These are phyloP conservation scores for Lepus townsendii DNA, from an alignment of 2,797 vertebrate species.

Conservation along the genomic window DNA sequence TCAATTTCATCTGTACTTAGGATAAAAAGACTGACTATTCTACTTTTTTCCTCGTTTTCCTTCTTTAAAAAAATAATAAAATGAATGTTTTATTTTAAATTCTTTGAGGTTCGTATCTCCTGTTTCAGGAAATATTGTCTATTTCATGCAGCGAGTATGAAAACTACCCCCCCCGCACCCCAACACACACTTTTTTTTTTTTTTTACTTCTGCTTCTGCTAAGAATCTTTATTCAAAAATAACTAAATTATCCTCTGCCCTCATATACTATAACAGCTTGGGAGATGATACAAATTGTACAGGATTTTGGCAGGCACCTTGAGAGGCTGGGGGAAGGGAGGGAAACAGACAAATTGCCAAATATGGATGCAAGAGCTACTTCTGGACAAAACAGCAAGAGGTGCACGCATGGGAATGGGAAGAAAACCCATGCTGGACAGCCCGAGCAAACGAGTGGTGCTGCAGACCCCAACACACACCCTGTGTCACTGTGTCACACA, in stretches of 20 bases:
- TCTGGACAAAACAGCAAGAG: conserved; percentile 57
- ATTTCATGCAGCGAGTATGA: conserved; percentile 87
- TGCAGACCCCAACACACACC: neutral
- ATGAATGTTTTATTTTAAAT: conserved; percentile 90
- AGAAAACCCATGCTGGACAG: neutral
- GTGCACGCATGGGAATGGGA: conserved; percentile 32
- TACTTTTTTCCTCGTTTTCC: conserved; percentile 84
- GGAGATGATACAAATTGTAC: conserved; percentile 83
- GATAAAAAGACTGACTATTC: conserved; percentile 91
- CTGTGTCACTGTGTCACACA: too few species aligned
- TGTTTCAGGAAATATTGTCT: conserved; percentile 93
- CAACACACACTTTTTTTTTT: neutral
- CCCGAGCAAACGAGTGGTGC: neutral
- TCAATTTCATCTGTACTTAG: conserved; percentile 95
- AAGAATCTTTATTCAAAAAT: conserved; percentile 85
- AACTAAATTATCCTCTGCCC: conserved; percentile 84
- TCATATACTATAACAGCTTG: conserved; percentile 80
- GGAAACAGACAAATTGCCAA: conserved; percentile 75
- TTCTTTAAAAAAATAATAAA: conserved; percentile 88
- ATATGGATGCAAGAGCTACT: conserved; percentile 78
- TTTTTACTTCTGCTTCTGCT: conserved; percentile 68
- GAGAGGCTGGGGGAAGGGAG: conserved; percentile 65
- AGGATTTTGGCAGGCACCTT: conserved; percentile 84
- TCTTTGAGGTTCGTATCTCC: conserved; percentile 92
- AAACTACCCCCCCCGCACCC: conserved; percentile 66